Evolutionary conservation across 2,797 vertebrate genomes (phyloP), one percentile per base, ranked within the genome.

Genomic region (Hippoglossus hippoglossus): DNA sequence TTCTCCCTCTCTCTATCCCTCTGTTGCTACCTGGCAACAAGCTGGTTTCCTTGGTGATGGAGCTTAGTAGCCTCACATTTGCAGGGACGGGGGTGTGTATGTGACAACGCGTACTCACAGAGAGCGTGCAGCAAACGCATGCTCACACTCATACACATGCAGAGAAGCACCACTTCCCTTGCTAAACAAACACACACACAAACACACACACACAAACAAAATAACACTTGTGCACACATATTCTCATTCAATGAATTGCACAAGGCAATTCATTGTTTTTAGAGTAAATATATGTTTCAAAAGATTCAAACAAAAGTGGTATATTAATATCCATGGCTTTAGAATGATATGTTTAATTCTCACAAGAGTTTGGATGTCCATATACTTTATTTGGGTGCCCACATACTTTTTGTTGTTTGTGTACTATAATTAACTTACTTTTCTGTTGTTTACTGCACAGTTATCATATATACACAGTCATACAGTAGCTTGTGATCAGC

Each of bases 11-110:
- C 16, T 78, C 65, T 67, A 64, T 80, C 70, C 68, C 78, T 87
- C 78, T 78, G 77, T 85, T 85, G 90, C 90, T 91, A 91, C 90
- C 88, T 93, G 92, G 90, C 92, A 93, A 92, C 92, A 86, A 87
- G 90, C 85, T 89, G 87, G 91, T 94, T 92, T 91, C 91, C 87
- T 89, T 87, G 92, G 92, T 84, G 88, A 94, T 91, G 70, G 83
- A 85, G 83, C 91, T 90, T 85, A 88, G 90, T 85, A 79, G 88
- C 85, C 79, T 89, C 81, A 82, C 75, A 89, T 91, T 90, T 82
- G 79, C 83, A 71, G 85, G 72, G 83, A 88, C 36, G 72, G 71
- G 79, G 71, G 81, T 74, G 84, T 75, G 78, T 73, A 75, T 81
- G 84, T 88, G 80, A 85, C 78, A 85, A 77, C 75, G 63, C 58